Conservation (phyloP, 2,797 vertebrate species). For the Pteronotus mesoamericanus region DNA sequence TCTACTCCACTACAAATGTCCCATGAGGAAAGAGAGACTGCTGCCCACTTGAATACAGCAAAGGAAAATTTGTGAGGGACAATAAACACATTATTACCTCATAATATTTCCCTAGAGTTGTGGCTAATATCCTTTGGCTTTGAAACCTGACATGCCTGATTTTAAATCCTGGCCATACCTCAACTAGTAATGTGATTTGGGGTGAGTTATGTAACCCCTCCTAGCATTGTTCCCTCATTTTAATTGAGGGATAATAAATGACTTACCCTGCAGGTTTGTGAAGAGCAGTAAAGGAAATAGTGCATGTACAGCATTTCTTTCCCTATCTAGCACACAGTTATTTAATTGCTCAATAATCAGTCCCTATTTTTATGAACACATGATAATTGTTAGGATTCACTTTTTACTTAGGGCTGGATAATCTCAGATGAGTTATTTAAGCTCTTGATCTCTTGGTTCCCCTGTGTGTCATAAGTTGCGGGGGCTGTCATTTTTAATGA, state of each 20-base stretch:
- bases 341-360: not conserved
- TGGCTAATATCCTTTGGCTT: not conserved
- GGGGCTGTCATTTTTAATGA: not conserved
- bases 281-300: not conserved
- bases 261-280: not conserved
- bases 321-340: not conserved
- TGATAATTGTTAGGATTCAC: not conserved
- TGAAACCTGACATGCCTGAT: not conserved
- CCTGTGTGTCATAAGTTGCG: not conserved
- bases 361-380: not conserved
- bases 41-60: not conserved
- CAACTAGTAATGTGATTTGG: not conserved
- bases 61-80: not conserved
- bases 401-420: not conserved
- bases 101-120: not conserved
- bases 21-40: not conserved
- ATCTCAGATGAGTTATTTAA: not conserved
- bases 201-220: not conserved
- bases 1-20: not conserved
- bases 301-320: not conserved
- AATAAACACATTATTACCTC: not conserved
- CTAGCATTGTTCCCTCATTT: not conserved
- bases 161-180: not conserved
- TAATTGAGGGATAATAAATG: not conserved
- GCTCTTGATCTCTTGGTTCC: not conserved